Evolutionary conservation across 1,140 invertebrate species (phyloP).

Genomic region (Penaeus chinensis): DNA sequence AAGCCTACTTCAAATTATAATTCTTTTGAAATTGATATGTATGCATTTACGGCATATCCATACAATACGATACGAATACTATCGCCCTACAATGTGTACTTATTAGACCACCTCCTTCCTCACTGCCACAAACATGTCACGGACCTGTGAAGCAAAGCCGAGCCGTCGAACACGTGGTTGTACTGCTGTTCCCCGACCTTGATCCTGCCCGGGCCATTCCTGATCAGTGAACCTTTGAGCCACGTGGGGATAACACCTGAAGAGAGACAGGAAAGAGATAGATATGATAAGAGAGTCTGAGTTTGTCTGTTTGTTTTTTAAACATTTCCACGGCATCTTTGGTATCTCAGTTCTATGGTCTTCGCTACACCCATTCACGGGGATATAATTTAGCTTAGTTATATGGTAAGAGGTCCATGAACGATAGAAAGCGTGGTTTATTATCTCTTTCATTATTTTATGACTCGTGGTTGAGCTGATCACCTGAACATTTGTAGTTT

Average conservation of each 20-base stretch:
- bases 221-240: conserved; percentile 81
- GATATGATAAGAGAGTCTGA: neutral
- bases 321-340: no score
- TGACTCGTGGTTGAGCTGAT: no score
- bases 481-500: no score
- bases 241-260: conserved; percentile 80
- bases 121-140: neutral
- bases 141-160: conserved; percentile 82
- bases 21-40: no score
- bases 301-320: neutral
- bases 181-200: conserved; percentile 80
- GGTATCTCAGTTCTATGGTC: no score
- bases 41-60: no score
- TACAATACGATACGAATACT: neutral
- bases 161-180: conserved; percentile 87
- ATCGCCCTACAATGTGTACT: neutral
- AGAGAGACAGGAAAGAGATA: conserved; percentile 4
- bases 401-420: no score
- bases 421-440: no score
- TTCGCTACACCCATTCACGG: no score
- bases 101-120: neutral
- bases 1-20: no score
- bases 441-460: no score
- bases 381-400: no score
- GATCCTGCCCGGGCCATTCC: conserved; percentile 88